Percentiles rank a stretch among this genome's conserved stretches.
Evolutionary conservation across 2,888 invertebrate species (phyloP).

Genomic region (Unio pictorum): DNA sequence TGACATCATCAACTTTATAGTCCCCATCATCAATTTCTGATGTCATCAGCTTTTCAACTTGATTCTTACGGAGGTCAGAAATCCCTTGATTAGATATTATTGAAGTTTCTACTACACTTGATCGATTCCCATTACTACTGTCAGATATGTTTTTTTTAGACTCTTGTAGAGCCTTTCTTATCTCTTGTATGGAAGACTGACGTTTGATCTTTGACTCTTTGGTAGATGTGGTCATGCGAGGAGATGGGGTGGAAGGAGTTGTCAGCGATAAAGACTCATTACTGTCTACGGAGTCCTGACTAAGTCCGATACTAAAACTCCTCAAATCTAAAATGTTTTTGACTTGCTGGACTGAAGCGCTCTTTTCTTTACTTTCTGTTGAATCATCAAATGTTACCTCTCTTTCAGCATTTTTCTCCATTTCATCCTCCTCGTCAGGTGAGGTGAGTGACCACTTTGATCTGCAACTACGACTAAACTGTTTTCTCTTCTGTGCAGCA

Average conservation of each 20-base stretch:
- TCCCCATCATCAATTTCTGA: conserved; percentile 43
- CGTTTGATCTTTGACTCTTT: too few relatives aligned
- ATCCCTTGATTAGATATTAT: conserved; percentile 9
- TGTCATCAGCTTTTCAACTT: conserved; percentile 35
- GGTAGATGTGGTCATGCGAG: too few relatives aligned
- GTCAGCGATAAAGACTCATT: conserved; percentile 13
- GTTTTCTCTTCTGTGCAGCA: conserved; percentile 20
- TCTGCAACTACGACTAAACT: conserved; percentile 21
- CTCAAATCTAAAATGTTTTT: conserved; percentile 21
- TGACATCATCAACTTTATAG: conserved; percentile 30
- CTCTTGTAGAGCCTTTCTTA: too few relatives aligned
- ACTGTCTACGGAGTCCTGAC: conserved; percentile 30
- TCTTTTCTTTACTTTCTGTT: not conserved
- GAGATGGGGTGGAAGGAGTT: too few relatives aligned
- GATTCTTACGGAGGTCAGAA: conserved; percentile 33
- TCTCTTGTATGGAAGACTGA: too few relatives aligned
- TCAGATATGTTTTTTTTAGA: too few relatives aligned
- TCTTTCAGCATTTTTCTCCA: not conserved
- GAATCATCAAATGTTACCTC: too few relatives aligned
- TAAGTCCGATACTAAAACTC: conserved; percentile 32
- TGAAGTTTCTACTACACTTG: too few relatives aligned
- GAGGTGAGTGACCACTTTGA: conserved; percentile 37
- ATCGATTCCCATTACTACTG: too few relatives aligned
- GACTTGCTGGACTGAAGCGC: conserved; percentile 11
- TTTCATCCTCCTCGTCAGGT: conserved; percentile 8